Percentiles rank a stretch among this genome's conserved stretches.
Conservation (phyloP, 2,113 vertebrate species). For the Ammodytes dubius region DNA sequence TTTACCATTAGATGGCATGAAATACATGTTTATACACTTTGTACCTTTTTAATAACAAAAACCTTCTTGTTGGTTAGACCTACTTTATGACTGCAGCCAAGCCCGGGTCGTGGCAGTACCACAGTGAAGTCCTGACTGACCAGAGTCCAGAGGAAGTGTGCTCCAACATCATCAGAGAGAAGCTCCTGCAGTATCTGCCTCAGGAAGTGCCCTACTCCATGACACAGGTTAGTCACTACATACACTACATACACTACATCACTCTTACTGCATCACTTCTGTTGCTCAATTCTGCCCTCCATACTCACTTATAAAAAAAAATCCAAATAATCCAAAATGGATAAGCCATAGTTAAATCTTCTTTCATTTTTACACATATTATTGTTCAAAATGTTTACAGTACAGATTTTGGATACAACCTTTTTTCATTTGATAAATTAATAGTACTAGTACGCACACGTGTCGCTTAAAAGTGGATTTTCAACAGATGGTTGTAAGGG, state of each 20-base stretch:
- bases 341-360: too few species aligned
- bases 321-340: too few species aligned
- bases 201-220: conserved; percentile 93
- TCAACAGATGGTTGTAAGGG: too few species aligned
- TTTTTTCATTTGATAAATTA: too few species aligned
- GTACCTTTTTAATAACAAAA: too few species aligned
- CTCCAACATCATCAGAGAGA: conserved; percentile 90
- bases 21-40: too few species aligned
- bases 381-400: too few species aligned
- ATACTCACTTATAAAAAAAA: neutral
- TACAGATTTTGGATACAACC: neutral
- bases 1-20: too few species aligned
- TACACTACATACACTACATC: neutral
- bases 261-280: conserved; percentile 7
- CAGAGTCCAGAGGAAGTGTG: conserved; percentile 93
- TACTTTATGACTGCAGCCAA: conserved; percentile 90
- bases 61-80: conserved; percentile 74
- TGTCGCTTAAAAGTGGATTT: too few species aligned
- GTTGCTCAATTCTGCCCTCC: neutral
- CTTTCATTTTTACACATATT: too few species aligned
- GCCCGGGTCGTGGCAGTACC: conserved; percentile 92
- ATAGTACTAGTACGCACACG: too few species aligned
- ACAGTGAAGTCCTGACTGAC: conserved; percentile 92
- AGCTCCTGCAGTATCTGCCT: conserved; percentile 91
- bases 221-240: conserved; percentile 87